Conservation (phyloP, 2,797 vertebrate species). For the Columba guinea region DNA sequence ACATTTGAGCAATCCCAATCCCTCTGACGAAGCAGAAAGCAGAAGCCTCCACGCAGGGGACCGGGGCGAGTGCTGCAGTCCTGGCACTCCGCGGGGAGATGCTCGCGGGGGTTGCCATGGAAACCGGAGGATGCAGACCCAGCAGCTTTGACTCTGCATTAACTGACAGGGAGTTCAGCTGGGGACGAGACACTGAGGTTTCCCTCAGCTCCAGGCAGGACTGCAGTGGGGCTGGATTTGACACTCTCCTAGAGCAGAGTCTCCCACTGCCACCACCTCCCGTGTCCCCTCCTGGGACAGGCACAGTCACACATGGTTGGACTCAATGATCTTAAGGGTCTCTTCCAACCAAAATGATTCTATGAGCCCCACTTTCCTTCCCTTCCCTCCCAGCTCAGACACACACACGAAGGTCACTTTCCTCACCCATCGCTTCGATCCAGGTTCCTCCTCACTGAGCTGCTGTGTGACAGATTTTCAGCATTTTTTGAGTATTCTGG, state of each 20-base stretch:
- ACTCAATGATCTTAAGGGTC: too few relatives aligned
- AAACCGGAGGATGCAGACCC: conserved; percentile 23
- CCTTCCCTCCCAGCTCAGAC: background rate
- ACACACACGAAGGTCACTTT: background rate
- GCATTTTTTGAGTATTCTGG: background rate
- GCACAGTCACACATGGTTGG: background rate
- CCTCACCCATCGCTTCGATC: background rate
- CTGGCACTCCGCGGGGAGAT: background rate
- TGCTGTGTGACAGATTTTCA: background rate
- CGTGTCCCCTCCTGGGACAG: fast-evolving
- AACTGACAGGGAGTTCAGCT: conserved; percentile 2
- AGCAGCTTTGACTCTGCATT: conserved; percentile 33
- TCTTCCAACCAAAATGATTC: too few relatives aligned
- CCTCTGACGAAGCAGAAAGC: conserved; percentile 17
- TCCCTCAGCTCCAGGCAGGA: background rate
- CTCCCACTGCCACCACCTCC: background rate
- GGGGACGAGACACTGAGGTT: background rate
- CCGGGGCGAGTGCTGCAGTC: conserved; percentile 33
- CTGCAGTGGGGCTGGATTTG: background rate
- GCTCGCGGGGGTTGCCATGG: conserved; percentile 21
- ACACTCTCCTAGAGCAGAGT: background rate
- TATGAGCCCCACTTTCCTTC: fast-evolving
- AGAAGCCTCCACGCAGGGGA: background rate
- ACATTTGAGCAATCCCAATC: background rate
- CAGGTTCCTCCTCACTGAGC: background rate